Conservation (phyloP, 2,888 invertebrate genomes). For the Troides aeacus region DNA sequence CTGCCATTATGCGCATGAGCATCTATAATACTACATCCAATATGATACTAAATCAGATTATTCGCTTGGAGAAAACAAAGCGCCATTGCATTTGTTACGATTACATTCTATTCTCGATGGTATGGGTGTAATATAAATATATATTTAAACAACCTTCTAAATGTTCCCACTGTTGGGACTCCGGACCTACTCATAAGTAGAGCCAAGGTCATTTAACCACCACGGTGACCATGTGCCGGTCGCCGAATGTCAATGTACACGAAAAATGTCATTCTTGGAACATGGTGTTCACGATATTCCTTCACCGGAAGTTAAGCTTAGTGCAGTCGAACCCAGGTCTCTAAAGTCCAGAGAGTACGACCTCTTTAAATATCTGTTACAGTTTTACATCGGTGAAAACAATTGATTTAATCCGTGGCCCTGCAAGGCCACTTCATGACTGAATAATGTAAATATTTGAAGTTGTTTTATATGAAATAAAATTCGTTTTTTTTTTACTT, state of each 20-base stretch:
- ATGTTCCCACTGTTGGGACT: no score
- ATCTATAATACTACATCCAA: conserved; percentile 16
- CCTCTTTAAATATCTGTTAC: no score
- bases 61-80: conserved; percentile 38
- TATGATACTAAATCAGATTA: conserved; percentile 18
- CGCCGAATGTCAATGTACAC: no score
- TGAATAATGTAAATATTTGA: conserved; percentile 75
- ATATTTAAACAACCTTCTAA: no score
- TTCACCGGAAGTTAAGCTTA: no score
- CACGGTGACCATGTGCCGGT: no score
- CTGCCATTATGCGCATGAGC: conserved; percentile 57
- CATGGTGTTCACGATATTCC: no score
- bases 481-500: conserved; percentile 62
- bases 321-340: no score
- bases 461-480: conserved; percentile 70
- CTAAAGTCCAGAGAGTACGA: no score
- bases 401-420: conserved; percentile 42
- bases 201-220: no score
- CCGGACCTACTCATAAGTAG: no score
- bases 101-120: conserved; percentile 29
- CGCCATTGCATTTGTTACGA: conserved; percentile 36
- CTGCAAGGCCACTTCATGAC: conserved; percentile 59
- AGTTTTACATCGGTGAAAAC: conserved; percentile 32
- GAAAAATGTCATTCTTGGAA: no score
- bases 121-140: not conserved